These are phyloP conservation scores for Cricetomys ansorgei DNA, from an alignment of 2,113 vertebrate species.

Conservation along the genomic window DNA sequence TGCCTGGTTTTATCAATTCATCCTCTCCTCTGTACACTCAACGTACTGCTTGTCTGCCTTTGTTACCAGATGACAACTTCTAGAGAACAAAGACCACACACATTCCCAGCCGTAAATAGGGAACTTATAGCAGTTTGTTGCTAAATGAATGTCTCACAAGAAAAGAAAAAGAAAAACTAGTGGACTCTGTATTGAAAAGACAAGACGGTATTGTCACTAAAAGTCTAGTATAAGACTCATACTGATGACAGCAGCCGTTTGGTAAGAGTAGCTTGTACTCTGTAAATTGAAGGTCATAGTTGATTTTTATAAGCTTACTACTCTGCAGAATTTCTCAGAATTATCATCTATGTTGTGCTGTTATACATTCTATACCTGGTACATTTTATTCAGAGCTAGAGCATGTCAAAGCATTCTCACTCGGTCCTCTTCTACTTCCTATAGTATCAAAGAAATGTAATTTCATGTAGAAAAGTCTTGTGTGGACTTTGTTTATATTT, in stretches of 20 bases:
- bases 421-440: background rate
- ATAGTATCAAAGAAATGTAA: background rate
- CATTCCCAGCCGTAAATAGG: background rate
- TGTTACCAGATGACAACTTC: background rate
- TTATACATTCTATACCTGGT: background rate
- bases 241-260: background rate
- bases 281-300: background rate
- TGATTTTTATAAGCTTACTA: background rate
- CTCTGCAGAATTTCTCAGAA: background rate
- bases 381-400: background rate
- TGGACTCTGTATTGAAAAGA: slow-evolving; percentile 12
- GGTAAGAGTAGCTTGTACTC: background rate
- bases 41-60: background rate
- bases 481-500: slow-evolving; percentile 4
- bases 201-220: background rate
- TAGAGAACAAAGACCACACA: background rate
- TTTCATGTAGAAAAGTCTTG: background rate
- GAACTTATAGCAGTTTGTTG: background rate
- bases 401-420: background rate
- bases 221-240: background rate
- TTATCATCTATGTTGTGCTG: background rate
- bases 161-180: background rate
- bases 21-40: background rate
- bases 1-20: background rate
- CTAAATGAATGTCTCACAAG: background rate